phyloP scores from a whole-genome alignment of 2,113 vertebrate genomes.

The Lipotes vexillifer region DNA sequence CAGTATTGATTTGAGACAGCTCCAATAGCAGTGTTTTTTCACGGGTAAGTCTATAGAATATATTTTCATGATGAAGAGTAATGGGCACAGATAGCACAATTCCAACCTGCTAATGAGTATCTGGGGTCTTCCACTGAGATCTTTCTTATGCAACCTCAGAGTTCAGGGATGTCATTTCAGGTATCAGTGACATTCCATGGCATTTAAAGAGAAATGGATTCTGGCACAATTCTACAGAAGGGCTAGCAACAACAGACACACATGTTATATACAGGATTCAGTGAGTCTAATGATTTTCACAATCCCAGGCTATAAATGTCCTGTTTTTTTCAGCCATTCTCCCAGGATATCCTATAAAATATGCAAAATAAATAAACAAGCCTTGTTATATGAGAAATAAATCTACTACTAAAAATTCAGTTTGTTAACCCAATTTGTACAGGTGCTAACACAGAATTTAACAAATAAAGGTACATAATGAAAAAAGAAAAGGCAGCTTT shows the following conservation, averaged over 20 bases:
- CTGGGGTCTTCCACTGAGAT: not conserved
- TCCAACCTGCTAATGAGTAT: constrained; percentile 47
- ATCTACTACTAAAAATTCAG: not conserved
- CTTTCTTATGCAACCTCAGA: not conserved
- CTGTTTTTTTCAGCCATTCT: not conserved
- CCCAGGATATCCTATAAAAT: not conserved
- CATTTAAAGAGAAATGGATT: constrained; percentile 54
- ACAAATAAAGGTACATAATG: not conserved
- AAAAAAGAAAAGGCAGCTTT: not conserved
- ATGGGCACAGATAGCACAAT: not conserved
- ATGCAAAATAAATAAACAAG: not conserved
- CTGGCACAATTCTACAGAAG: not conserved
- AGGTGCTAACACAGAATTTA: not conserved
- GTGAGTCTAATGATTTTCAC: constrained; percentile 5
- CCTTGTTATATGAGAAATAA: not conserved
- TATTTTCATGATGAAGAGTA: constrained; percentile 27
- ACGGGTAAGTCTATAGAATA: not conserved
- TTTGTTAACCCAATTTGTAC: not conserved
- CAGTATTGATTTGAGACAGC: constrained; percentile 18
- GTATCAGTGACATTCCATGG: constrained; percentile 30
- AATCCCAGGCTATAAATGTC: not conserved
- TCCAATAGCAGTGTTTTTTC: constrained; percentile 13
- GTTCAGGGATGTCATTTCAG: constrained; percentile 41
- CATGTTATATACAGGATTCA: not conserved
- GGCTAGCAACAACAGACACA: not conserved